Percentiles rank a stretch among this genome's conserved stretches.
Conservation (phyloP, 2,797 vertebrate species). For the Sebastes taczanowskii region DNA sequence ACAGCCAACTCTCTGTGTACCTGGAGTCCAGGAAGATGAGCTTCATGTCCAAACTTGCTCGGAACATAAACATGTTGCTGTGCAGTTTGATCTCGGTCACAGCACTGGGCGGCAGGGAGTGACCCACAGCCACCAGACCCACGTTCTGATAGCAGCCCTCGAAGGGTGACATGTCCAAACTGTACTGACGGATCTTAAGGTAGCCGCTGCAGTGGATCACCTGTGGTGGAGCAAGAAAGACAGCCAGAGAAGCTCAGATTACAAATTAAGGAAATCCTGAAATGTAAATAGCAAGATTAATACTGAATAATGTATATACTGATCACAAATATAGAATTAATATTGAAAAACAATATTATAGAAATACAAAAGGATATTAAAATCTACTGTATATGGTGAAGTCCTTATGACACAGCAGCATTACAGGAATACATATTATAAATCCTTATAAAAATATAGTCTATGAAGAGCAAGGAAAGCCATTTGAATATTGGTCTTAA, state of each 20-base stretch:
- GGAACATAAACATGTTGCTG: constrained; percentile 99
- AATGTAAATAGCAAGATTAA: not conserved
- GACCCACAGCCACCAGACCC: constrained; percentile 96
- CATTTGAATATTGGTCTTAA: not conserved
- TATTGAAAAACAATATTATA: not conserved
- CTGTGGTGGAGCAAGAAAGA: constrained; percentile 66
- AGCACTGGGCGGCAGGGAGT: constrained; percentile 95
- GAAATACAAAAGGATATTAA: not conserved
- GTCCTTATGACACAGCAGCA: not conserved
- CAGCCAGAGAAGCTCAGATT: not conserved
- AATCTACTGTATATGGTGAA: not conserved
- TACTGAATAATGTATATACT: not conserved
- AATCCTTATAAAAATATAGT: not conserved
- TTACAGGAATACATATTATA: not conserved
- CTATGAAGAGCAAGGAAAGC: not conserved
- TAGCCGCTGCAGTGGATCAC: constrained; percentile 99
- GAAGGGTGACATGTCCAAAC: constrained; percentile 97
- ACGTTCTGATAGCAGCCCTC: constrained; percentile 99
- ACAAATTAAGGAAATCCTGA: not conserved
- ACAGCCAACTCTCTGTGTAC: constrained; percentile 69
- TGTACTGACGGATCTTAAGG: constrained; percentile 98
- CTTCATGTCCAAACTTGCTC: constrained; percentile 98
- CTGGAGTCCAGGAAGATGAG: constrained; percentile 99
- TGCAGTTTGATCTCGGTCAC: constrained; percentile 99
- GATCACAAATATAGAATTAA: not conserved